Percentiles rank a stretch among this genome's conserved stretches.
These are phyloP conservation scores for Tragulus kanchil DNA, from an alignment of 2,113 vertebrate genomes.

Conservation along the genomic window DNA sequence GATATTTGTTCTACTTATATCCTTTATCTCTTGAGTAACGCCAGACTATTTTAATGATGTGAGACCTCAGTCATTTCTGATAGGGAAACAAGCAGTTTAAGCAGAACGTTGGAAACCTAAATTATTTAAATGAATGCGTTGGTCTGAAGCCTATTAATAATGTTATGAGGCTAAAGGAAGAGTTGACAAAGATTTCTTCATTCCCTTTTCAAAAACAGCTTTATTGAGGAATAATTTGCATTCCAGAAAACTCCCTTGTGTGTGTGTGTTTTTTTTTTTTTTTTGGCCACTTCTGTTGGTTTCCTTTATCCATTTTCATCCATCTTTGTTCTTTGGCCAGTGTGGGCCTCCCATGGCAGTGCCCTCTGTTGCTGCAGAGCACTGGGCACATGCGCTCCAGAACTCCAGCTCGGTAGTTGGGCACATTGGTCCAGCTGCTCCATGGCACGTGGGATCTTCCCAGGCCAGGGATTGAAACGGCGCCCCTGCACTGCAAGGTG, in stretches of 20 bases:
- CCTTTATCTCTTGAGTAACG: conserved; percentile 11
- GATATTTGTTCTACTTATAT: conserved; percentile 1
- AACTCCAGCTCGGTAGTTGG: too few species aligned
- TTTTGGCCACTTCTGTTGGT: too few species aligned
- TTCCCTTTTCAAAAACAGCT: neutral
- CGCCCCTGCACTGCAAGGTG: too few species aligned
- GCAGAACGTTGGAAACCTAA: neutral
- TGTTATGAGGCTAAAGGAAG: neutral
- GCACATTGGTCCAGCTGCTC: too few species aligned
- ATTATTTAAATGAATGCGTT: neutral
- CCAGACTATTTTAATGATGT: conserved; percentile 28
- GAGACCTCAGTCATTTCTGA: neutral
- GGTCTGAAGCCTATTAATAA: neutral
- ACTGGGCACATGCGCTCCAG: too few species aligned
- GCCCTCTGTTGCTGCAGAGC: too few species aligned
- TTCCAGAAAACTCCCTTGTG: neutral
- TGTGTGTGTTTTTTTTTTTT: too few species aligned
- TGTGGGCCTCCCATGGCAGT: too few species aligned
- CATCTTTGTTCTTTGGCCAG: too few species aligned
- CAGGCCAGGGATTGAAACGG: too few species aligned
- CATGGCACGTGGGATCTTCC: too few species aligned
- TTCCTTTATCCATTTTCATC: too few species aligned
- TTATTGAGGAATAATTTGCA: neutral
- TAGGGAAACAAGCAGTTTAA: neutral
- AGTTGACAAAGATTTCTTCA: neutral